Evolutionary conservation across 2,113 vertebrate species (phyloP).

Genomic region (Oryctolagus cuniculus): DNA sequence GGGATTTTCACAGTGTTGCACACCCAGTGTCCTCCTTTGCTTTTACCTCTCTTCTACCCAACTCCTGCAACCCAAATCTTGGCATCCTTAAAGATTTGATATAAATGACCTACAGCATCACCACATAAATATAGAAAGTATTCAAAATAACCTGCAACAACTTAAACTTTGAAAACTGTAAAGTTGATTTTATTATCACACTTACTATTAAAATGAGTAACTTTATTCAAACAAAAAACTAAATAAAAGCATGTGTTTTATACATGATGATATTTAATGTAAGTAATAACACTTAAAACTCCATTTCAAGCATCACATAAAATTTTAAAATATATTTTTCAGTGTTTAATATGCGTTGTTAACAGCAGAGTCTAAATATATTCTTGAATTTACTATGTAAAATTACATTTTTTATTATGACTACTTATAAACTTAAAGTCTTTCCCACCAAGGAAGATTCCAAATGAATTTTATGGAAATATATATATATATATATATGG

Average conservation of each 20-base stretch:
- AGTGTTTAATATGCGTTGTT: slow-evolving; percentile 48
- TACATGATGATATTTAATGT: slow-evolving; percentile 58
- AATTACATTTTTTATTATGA: slow-evolving; percentile 78
- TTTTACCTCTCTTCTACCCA: background rate
- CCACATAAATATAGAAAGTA: background rate
- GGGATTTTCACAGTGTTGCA: background rate
- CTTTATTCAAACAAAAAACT: slow-evolving; percentile 71
- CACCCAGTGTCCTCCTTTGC: background rate
- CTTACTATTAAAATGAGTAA: slow-evolving; percentile 52
- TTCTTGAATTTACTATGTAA: slow-evolving; percentile 67
- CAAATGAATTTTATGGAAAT: background rate
- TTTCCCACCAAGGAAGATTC: slow-evolving; percentile 71
- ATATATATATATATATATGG: slow-evolving; percentile 16
- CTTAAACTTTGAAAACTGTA: slow-evolving; percentile 45
- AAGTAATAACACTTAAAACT: slow-evolving; percentile 65
- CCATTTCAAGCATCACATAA: slow-evolving; percentile 65
- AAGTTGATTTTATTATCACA: slow-evolving; percentile 63
- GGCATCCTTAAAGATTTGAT: background rate
- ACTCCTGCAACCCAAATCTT: background rate
- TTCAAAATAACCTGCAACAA: background rate
- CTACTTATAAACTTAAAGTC: slow-evolving; percentile 65
- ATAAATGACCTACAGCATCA: background rate
- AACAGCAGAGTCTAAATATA: slow-evolving; percentile 67
- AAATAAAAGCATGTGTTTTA: slow-evolving; percentile 70
- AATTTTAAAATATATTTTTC: slow-evolving; percentile 71